Conservation (phyloP, 1,140 invertebrate species). For the Drosophila eugracilis region DNA sequence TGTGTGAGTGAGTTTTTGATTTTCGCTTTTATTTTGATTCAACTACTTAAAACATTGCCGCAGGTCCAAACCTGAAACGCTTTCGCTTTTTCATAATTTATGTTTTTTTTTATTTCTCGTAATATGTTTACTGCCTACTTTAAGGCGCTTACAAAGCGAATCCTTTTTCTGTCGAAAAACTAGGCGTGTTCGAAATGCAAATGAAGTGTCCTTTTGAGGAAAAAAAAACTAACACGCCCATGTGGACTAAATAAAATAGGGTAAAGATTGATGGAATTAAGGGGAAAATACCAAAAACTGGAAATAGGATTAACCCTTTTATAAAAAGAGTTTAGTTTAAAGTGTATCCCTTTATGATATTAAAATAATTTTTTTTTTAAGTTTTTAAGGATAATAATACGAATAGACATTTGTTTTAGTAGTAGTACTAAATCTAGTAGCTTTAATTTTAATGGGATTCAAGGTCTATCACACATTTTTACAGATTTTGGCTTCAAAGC, state of each 20-base stretch:
- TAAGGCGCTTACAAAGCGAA: slow-evolving; percentile 6
- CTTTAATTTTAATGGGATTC: too few species aligned
- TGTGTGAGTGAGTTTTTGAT: slow-evolving; percentile 46
- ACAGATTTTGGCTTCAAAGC: too few species aligned
- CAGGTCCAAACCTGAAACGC: slow-evolving; percentile 48
- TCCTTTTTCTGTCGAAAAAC: slow-evolving; percentile 1
- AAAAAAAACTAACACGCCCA: slow-evolving; percentile 1
- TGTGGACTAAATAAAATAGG: neutral
- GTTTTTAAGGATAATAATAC: too few species aligned
- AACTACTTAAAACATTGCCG: slow-evolving; percentile 49
- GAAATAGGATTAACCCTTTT: too few species aligned
- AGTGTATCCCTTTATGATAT: too few species aligned
- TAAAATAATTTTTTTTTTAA: too few species aligned
- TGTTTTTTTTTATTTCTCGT: neutral
- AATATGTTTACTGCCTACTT: slow-evolving; percentile 54
- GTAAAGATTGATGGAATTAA: slow-evolving; percentile 7
- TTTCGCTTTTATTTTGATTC: slow-evolving; percentile 72
- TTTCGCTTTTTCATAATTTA: slow-evolving; percentile 45
- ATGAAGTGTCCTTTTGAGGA: slow-evolving; percentile 8
- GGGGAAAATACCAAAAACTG: neutral
- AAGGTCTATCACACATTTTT: too few species aligned
- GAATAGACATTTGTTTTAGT: too few species aligned
- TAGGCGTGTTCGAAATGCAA: slow-evolving; percentile 25
- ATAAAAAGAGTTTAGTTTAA: too few species aligned
- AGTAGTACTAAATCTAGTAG: too few species aligned